These are phyloP conservation scores for Vanessa atalanta DNA, from an alignment of 1,140 invertebrate genomes.

Conservation along the genomic window DNA sequence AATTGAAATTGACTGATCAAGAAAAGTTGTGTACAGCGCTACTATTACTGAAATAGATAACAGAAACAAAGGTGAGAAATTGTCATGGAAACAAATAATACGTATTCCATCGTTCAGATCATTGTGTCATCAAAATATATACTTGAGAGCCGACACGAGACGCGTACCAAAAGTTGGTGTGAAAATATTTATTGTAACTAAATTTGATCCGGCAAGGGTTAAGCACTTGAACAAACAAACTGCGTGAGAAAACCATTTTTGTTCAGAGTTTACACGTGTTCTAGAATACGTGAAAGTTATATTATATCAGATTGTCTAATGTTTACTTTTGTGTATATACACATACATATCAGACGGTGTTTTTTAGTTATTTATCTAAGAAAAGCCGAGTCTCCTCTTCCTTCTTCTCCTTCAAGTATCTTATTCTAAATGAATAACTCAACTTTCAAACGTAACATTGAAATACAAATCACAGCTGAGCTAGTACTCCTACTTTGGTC, in stretches of 20 bases:
- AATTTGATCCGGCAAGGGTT: slow-evolving; percentile 52
- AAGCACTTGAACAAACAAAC: slow-evolving; percentile 48
- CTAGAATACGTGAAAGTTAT: slow-evolving; percentile 14
- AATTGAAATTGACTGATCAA: too few species aligned
- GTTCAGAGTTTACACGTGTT: slow-evolving; percentile 17
- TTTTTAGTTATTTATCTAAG: background rate
- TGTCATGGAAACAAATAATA: background rate
- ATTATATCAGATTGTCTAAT: slow-evolving; percentile 11
- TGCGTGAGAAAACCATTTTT: slow-evolving; percentile 36
- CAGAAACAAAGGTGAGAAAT: too few species aligned
- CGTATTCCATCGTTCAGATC: background rate
- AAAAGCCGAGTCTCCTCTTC: too few species aligned
- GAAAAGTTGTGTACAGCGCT: too few species aligned
- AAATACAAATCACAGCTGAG: too few species aligned
- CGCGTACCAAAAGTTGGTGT: slow-evolving; percentile 46
- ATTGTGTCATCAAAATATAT: slow-evolving; percentile 38
- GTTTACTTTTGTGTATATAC: slow-evolving; percentile 11
- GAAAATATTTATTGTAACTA: slow-evolving; percentile 63
- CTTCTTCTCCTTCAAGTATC: too few species aligned
- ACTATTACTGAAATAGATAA: too few species aligned
- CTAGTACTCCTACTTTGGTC: too few species aligned
- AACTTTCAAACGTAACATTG: too few species aligned
- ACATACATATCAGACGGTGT: background rate
- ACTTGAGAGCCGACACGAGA: slow-evolving; percentile 51
- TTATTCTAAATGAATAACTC: too few species aligned